phyloP scores from a whole-genome alignment of 1,140 invertebrate genomes.

The Magallana ariakensis region DNA sequence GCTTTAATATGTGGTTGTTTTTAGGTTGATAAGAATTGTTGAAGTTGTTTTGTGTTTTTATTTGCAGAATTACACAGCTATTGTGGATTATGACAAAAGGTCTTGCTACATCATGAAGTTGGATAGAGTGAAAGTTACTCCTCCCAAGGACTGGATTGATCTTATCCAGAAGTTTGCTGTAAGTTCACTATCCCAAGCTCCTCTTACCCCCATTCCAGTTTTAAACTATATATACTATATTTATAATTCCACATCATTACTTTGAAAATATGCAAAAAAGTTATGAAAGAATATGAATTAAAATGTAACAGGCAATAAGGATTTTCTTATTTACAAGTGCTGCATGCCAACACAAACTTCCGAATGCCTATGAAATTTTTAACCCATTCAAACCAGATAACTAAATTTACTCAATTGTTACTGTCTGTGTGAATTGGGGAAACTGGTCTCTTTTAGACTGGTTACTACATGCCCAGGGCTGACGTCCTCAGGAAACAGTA shows the following conservation, averaged over 20 bases:
- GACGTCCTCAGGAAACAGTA: conserved; percentile 16
- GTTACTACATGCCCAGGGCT: conserved; percentile 43
- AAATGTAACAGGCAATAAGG: too few species aligned
- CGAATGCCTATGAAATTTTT: background rate
- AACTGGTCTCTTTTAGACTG: background rate
- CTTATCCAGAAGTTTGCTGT: conserved; percentile 90
- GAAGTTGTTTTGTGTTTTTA: background rate
- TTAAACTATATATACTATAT: too few species aligned
- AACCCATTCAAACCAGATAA: too few species aligned
- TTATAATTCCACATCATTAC: too few species aligned
- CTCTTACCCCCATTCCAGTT: too few species aligned
- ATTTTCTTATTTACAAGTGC: too few species aligned
- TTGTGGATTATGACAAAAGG: conserved; percentile 88
- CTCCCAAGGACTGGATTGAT: conserved; percentile 89
- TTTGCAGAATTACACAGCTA: conserved; percentile 86
- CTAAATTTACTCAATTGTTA: too few species aligned
- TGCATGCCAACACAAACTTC: too few species aligned
- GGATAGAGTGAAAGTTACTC: conserved; percentile 86
- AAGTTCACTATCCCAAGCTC: conserved; percentile 58
- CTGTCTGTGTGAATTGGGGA: background rate
- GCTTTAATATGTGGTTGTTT: conserved; percentile 52
- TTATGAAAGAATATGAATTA: too few species aligned
- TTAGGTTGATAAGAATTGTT: background rate
- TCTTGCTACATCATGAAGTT: conserved; percentile 95
- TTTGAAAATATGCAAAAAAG: too few species aligned